Evolutionary conservation across 2,888 invertebrate genomes (phyloP).

Genomic region (Rhorus exstirpatorius): DNA sequence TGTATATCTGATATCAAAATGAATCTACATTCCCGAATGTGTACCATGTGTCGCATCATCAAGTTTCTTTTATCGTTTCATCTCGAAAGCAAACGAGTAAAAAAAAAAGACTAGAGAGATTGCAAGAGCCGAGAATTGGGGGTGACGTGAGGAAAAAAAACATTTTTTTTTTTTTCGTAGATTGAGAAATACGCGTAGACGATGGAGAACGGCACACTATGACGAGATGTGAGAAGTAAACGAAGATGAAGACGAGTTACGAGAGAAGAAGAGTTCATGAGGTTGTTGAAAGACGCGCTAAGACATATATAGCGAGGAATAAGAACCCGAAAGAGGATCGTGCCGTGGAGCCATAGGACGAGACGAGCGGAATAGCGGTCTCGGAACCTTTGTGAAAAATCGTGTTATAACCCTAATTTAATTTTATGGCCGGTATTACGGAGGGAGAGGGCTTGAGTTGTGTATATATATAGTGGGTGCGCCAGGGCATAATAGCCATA

Average conservation of each 20-base stretch:
- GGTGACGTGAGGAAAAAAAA: background rate
- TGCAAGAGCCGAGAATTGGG: slow-evolving; percentile 53
- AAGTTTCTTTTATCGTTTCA: slow-evolving; percentile 16
- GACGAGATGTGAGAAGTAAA: slow-evolving; percentile 60
- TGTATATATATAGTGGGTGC: slow-evolving; percentile 73
- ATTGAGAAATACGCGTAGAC: slow-evolving; percentile 56
- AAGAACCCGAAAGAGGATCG: slow-evolving; percentile 54
- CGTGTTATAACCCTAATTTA: slow-evolving; percentile 86
- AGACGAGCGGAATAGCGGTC: slow-evolving; percentile 67
- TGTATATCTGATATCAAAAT: background rate
- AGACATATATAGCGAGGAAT: slow-evolving; percentile 40
- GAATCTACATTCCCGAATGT: slow-evolving; percentile 4
- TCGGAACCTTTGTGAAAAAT: slow-evolving; percentile 85
- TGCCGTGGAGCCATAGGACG: slow-evolving; percentile 46
- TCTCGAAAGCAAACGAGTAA: slow-evolving; percentile 18
- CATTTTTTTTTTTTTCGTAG: background rate
- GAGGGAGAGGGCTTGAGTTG: slow-evolving; percentile 73
- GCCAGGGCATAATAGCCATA: slow-evolving; percentile 78
- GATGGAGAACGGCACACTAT: slow-evolving; percentile 56
- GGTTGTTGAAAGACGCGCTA: slow-evolving; percentile 59
- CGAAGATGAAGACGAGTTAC: slow-evolving; percentile 50
- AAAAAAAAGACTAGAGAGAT: slow-evolving; percentile 29
- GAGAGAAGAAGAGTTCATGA: slow-evolving; percentile 59
- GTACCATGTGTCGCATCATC: background rate
- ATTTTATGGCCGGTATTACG: slow-evolving; percentile 85